Conservation (phyloP, 2,113 vertebrate species). For the Aspiorhynchus laticeps region DNA sequence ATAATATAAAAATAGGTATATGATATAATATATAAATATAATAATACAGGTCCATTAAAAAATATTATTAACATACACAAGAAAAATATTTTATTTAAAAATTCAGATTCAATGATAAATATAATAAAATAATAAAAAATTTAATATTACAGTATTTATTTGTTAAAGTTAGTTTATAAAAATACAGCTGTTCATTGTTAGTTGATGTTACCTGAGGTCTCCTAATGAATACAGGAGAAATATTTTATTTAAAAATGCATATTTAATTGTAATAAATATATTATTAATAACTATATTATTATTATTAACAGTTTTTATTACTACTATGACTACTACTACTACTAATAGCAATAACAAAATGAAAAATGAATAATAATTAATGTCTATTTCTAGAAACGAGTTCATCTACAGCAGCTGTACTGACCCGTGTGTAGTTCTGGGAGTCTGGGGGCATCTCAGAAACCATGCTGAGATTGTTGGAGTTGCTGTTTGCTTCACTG, state of each 20-base stretch:
- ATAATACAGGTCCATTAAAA: too few relatives aligned
- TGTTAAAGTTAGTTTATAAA: too few relatives aligned
- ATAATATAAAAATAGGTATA: too few relatives aligned
- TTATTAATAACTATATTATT: neutral
- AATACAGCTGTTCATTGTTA: too few relatives aligned
- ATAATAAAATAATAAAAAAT: neutral
- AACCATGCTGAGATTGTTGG: conserved; percentile 84
- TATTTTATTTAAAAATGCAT: neutral
- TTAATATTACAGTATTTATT: too few relatives aligned
- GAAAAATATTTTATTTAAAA: neutral
- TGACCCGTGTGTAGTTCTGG: conserved; percentile 79
- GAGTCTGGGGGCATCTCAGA: conserved; percentile 77
- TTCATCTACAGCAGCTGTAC: conserved; percentile 50
- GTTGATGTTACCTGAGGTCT: too few relatives aligned
- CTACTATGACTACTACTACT: too few relatives aligned
- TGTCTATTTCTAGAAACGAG: neutral
- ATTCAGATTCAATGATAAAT: neutral
- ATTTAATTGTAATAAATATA: neutral
- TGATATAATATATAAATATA: too few relatives aligned
- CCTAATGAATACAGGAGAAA: neutral
- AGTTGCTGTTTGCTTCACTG: conserved; percentile 73
- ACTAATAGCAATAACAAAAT: neutral
- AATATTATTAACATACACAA: too few relatives aligned
- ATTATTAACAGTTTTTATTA: neutral
- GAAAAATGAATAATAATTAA: neutral